Base-by-base conservation (phyloP, 2,888 invertebrate species). In the Aplocera efformata region DNA sequence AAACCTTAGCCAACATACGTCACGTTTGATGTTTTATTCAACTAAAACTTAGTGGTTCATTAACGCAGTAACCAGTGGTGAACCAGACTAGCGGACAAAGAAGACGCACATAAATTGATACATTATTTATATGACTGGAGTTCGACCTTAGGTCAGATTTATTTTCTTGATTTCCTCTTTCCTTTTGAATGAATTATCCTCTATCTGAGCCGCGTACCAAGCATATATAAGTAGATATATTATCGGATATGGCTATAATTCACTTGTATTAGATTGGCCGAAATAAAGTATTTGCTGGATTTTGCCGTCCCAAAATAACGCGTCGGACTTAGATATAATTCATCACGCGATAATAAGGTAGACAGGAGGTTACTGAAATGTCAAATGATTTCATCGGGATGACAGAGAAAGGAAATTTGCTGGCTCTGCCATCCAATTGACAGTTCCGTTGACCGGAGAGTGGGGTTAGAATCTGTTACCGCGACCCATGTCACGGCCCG, bases 381-480 rank as follows among this genome's bases (percentile, higher is more conserved):
- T 62, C 63, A 57, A 67, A 63, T 73, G 69, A 75, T 74, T 74
- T 71, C 63, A 71, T 68, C 62, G 66, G 60, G 67, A 58, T 66
- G 68, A 67, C 69, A 66, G 57, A 59, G 57, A 68, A 61, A 69
- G 67, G 67, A 66, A 68, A 71, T 68, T 70, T 67, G 71, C 66
- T 70, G 72, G 74, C 66, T 72, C 68, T 69, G 63, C 60, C 72
- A 78, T 72, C 68, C 79, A 79, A 79, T 81, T 79, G 81, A 80
- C 79, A 78, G 76, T 70, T 76, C 70, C 74, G 75, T 66, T 72
- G 76, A 71, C 74, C 72, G 72, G 60, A 56, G 63, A 57, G 59
- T 49, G 60, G 60, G 64, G 56, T 56, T 58, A 60, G 66, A 80
- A 76, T 76, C 72, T 74, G 72, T 81, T 76, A 72, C 58, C 58